phyloP scores from a whole-genome alignment of 2,888 invertebrate species.

The Meiosimyza decipiens region DNA sequence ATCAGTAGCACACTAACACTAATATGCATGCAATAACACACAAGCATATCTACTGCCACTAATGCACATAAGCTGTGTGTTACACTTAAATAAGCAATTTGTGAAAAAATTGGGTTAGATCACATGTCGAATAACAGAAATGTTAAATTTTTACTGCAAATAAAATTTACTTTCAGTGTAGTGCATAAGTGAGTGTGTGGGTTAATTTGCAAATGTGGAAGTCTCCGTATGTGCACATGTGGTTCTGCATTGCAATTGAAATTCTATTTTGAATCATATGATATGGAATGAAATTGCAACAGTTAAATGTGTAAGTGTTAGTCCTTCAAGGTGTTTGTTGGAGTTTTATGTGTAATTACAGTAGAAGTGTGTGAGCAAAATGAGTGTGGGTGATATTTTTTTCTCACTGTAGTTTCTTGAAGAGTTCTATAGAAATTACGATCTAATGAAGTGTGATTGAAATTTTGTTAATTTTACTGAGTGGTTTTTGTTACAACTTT shows the following conservation, averaged over 20 bases:
- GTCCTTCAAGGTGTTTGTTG: not conserved
- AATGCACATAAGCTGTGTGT: too few relatives aligned
- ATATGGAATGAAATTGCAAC: slow-evolving; percentile 15
- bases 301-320: not conserved
- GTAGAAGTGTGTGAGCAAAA: too few relatives aligned
- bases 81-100: too few relatives aligned
- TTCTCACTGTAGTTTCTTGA: too few relatives aligned
- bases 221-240: not conserved
- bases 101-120: too few relatives aligned
- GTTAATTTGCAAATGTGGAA: too few relatives aligned
- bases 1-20: slow-evolving; percentile 3
- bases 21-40: not conserved
- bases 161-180: too few relatives aligned
- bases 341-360: not conserved
- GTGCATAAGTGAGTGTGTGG: too few relatives aligned
- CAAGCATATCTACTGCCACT: not conserved
- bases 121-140: too few relatives aligned
- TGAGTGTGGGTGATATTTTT: too few relatives aligned
- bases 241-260: slow-evolving; percentile 20
- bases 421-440: slow-evolving; percentile 48
- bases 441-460: slow-evolving; percentile 60
- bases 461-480: slow-evolving; percentile 60
- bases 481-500: slow-evolving; percentile 43
- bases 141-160: too few relatives aligned
- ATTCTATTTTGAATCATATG: slow-evolving; percentile 28